Evolutionary conservation across 2,113 vertebrate genomes (phyloP).

Genomic region (Silurus asotus): DNA sequence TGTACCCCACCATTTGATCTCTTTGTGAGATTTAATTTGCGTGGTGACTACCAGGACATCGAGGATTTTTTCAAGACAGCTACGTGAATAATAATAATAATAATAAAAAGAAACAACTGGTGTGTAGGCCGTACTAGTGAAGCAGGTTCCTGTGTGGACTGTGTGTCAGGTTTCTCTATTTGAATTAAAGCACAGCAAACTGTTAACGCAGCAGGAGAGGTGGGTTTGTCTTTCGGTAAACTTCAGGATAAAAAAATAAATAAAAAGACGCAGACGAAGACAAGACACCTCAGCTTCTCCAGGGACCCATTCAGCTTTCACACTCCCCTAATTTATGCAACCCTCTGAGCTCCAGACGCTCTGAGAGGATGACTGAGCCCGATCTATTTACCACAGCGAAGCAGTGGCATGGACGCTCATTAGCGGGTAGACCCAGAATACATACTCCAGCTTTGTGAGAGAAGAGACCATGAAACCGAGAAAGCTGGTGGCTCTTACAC

Average conservation of each 20-base stretch:
- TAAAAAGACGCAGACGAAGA: neutral
- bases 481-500: slow-evolving; percentile 19
- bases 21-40: slow-evolving; percentile 8
- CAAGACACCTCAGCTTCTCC: slow-evolving; percentile 55
- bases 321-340: slow-evolving; percentile 66
- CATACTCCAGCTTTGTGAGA: slow-evolving; percentile 61
- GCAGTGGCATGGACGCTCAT: slow-evolving; percentile 59
- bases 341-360: slow-evolving; percentile 56
- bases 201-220: slow-evolving; percentile 65
- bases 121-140: slow-evolving; percentile 51
- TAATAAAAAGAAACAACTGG: slow-evolving; percentile 21
- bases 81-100: slow-evolving; percentile 62
- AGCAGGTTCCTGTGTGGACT: slow-evolving; percentile 57
- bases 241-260: slow-evolving; percentile 47
- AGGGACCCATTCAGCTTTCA: slow-evolving; percentile 58
- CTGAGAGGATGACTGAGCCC: slow-evolving; percentile 43
- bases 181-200: slow-evolving; percentile 56
- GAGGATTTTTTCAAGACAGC: slow-evolving; percentile 48
- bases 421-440: slow-evolving; percentile 59
- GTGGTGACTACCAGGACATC: neutral
- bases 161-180: slow-evolving; percentile 63
- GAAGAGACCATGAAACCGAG: slow-evolving; percentile 22
- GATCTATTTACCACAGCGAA: slow-evolving; percentile 54
- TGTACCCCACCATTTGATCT: slow-evolving; percentile 29
- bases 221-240: slow-evolving; percentile 55